Evolutionary conservation across 2,113 vertebrate species (phyloP).

Genomic region (Colossoma macropomum): DNA sequence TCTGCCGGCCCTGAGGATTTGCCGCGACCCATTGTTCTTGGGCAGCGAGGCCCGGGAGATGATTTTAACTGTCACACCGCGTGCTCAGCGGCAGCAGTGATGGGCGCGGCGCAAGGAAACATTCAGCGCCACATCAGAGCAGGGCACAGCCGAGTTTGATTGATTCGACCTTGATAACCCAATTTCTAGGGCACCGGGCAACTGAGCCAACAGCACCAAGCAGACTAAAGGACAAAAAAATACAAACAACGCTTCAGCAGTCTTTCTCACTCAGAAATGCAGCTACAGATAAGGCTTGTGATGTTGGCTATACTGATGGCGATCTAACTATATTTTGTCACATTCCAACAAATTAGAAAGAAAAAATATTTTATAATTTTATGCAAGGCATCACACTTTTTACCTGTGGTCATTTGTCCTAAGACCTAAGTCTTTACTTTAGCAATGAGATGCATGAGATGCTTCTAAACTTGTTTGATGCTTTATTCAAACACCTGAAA

Average conservation of each 20-base stretch:
- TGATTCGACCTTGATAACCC: conserved; percentile 55
- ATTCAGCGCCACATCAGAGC: conserved; percentile 75
- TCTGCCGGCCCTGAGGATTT: conserved; percentile 81
- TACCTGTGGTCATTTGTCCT: too few relatives aligned
- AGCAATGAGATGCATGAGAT: too few relatives aligned
- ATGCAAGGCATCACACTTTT: too few relatives aligned
- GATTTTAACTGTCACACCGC: conserved; percentile 84
- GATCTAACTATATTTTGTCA: too few relatives aligned
- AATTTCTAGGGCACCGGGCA: conserved; percentile 23
- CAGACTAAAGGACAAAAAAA: conserved; percentile 6
- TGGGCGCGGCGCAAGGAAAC: conserved; percentile 77
- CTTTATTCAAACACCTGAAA: too few relatives aligned
- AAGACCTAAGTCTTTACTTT: too few relatives aligned
- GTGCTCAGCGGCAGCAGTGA: conserved; percentile 81
- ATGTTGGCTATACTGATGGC: too few relatives aligned
- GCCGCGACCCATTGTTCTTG: conserved; percentile 80
- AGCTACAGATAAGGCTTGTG: too few relatives aligned
- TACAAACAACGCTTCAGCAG: not conserved
- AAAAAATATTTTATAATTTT: too few relatives aligned
- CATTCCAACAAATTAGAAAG: too few relatives aligned
- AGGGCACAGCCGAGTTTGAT: conserved; percentile 55
- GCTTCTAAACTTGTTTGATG: too few relatives aligned
- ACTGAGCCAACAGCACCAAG: conserved; percentile 14
- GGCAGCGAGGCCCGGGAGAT: conserved; percentile 81
- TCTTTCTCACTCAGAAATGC: too few relatives aligned